phyloP scores from a whole-genome alignment of 2,888 invertebrate species.

The Sympetrum striolatum region DNA sequence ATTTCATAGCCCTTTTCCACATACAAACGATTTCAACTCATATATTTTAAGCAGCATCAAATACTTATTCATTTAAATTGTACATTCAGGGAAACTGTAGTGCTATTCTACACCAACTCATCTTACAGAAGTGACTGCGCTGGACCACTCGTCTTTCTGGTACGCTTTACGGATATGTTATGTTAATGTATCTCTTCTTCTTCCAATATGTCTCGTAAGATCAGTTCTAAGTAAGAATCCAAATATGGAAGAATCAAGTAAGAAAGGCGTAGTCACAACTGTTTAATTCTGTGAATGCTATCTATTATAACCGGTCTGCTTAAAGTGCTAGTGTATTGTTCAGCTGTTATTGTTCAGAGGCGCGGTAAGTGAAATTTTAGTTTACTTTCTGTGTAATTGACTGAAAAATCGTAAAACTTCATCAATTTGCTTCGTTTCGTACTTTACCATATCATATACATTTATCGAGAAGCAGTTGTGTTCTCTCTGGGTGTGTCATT shows the following conservation, averaged over 20 bases:
- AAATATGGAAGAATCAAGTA: slow-evolving; percentile 1
- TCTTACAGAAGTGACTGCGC: neutral
- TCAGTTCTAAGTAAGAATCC: neutral
- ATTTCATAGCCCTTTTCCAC: too few relatives aligned
- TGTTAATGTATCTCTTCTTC: neutral
- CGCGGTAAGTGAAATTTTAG: slow-evolving; percentile 33
- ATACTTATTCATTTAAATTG: too few relatives aligned
- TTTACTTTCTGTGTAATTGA: neutral
- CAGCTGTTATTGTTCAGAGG: slow-evolving; percentile 3
- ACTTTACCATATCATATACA: neutral
- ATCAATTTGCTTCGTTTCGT: neutral
- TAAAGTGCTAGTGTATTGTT: neutral
- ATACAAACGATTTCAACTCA: too few relatives aligned
- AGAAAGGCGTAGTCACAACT: neutral
- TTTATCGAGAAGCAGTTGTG: neutral
- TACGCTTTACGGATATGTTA: slow-evolving; percentile 20
- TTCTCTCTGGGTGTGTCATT: slow-evolving; percentile 15
- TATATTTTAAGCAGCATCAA: too few relatives aligned
- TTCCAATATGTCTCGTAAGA: neutral
- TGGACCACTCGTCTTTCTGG: slow-evolving; percentile 6
- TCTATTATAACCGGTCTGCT: neutral
- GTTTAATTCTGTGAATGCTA: neutral
- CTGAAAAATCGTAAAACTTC: neutral
- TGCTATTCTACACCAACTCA: too few relatives aligned
- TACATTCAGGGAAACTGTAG: too few relatives aligned